Conservation (phyloP, 1,140 invertebrate species). For the Drosophila burlai region DNA sequence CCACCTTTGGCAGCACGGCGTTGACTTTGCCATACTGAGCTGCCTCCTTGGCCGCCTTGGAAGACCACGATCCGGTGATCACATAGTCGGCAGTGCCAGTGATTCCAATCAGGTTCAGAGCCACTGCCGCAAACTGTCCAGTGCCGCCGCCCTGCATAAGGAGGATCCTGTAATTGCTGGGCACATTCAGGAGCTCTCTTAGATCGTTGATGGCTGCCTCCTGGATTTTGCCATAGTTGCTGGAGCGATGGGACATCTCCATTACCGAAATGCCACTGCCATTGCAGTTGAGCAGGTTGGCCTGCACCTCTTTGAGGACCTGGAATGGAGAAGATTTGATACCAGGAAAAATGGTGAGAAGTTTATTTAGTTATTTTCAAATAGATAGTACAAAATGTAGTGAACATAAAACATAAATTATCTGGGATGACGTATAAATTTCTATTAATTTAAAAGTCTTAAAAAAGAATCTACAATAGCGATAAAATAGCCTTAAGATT, state of each 20-base stretch:
- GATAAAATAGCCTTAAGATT: no score
- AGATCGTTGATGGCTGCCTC: conserved; percentile 91
- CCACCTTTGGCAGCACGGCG: conserved; percentile 91
- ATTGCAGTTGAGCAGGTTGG: conserved; percentile 92
- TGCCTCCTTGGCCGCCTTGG: conserved; percentile 97
- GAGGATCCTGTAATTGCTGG: conserved; percentile 96
- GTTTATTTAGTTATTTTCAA: background rate
- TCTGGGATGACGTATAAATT: no score
- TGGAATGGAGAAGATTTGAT: conserved; percentile 81
- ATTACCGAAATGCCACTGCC: conserved; percentile 95
- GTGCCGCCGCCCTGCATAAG: conserved; percentile 98
- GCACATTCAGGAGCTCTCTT: conserved; percentile 94
- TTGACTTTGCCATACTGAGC: conserved; percentile 97
- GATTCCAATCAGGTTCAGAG: conserved; percentile 94
- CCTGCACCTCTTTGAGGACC: conserved; percentile 94
- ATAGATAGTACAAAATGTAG: no score
- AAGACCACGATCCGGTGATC: conserved; percentile 96
- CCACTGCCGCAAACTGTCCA: conserved; percentile 96
- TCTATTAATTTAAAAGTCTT: no score
- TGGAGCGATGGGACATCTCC: conserved; percentile 97
- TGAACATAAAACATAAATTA: background rate
- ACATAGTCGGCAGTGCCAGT: conserved; percentile 94
- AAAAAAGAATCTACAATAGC: no score
- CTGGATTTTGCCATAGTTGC: conserved; percentile 94
- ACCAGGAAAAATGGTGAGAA: conserved; percentile 1